Evolutionary conservation across 2,888 invertebrate genomes (phyloP), one percentile per base, ranked within the genome.

Genomic region (Watsonalla cultraria): DNA sequence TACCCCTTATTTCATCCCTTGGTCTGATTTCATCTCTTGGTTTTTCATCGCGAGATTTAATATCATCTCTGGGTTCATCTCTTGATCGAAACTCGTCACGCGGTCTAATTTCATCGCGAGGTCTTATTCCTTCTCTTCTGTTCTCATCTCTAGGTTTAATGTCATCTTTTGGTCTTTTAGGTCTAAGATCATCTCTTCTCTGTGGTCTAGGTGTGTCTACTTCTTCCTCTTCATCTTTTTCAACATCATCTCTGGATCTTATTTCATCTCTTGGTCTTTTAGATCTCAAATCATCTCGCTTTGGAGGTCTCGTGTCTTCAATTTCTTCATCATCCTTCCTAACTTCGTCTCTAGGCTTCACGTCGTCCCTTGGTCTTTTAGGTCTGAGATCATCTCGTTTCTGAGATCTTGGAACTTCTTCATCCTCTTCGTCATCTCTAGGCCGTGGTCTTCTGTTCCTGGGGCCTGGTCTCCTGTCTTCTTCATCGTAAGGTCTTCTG

Each of bases 401-500:
- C 46, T 58, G 58, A 35, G 64, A 72, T 52, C 72, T 73, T 14
- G 76, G 74, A 46, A 76, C 66, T 42, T 68, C 62, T n/a, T 62
- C 62, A n/a, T 59, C 64, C 15, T 80, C 83, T 11, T 82, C 86
- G n/a, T 86, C 84, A 39, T 86, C 85, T 46, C 81, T 70, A 6
- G 84, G 80, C 59, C 83, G 76, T 14, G 78, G 78, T 61, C 84
- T 68, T 61, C 79, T 73, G 33, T 61, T 63, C 0, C 77, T 81
- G 45, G 69, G 69, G 5, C 66, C 72, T 5, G 82, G 82, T 62
- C 81, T 75, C 54, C 76, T 69, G 2, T 84, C 80, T 7, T 86
- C 87, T 2, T 88, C 86, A 5, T 84, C 85, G 51, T 86, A 83
- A 2, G 83, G 79, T 60, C 83, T 76, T 64, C 77, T 69, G 49